Evolutionary conservation across 2,797 vertebrate genomes (phyloP).

Genomic region (Schizopygopsis pylzovi): DNA sequence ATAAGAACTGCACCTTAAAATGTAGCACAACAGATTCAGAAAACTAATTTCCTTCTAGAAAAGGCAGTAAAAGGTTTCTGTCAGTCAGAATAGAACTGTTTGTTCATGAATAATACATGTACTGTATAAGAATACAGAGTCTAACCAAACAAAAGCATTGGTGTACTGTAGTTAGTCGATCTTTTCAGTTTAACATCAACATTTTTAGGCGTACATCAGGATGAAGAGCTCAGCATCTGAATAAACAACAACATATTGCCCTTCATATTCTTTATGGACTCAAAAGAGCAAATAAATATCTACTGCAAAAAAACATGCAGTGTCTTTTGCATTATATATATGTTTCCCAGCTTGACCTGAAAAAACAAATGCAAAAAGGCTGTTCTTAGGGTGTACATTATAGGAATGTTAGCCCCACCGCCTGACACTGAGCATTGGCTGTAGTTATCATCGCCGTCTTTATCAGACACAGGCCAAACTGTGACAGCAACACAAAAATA

Average conservation of each 20-base stretch:
- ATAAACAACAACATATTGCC: conserved; percentile 46
- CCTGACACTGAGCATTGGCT: conserved; percentile 50
- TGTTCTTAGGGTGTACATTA: conserved; percentile 57
- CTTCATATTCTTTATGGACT: conserved; percentile 43
- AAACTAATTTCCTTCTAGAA: neutral
- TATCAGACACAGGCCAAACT: conserved; percentile 63
- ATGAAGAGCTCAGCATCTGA: conserved; percentile 45
- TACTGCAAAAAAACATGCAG: conserved; percentile 50
- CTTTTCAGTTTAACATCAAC: conserved; percentile 42
- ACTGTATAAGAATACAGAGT: conserved; percentile 10
- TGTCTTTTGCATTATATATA: conserved; percentile 67
- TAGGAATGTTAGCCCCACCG: conserved; percentile 48
- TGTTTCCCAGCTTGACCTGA: conserved; percentile 64
- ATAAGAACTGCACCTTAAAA: neutral
- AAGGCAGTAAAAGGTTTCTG: conserved; percentile 10
- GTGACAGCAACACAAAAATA: conserved; percentile 74
- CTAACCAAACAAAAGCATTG: neutral
- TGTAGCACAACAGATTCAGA: neutral
- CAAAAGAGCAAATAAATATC: conserved; percentile 60
- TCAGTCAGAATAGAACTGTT: conserved; percentile 9
- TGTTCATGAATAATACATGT: conserved; percentile 37
- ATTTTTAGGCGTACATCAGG: conserved; percentile 44
- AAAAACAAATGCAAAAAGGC: conserved; percentile 68
- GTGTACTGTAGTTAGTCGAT: neutral
- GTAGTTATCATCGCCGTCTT: conserved; percentile 66